Percentiles rank a stretch among this genome's conserved stretches.
Conservation (phyloP, 1,140 invertebrate species). For the Hypothenemus hampei region DNA sequence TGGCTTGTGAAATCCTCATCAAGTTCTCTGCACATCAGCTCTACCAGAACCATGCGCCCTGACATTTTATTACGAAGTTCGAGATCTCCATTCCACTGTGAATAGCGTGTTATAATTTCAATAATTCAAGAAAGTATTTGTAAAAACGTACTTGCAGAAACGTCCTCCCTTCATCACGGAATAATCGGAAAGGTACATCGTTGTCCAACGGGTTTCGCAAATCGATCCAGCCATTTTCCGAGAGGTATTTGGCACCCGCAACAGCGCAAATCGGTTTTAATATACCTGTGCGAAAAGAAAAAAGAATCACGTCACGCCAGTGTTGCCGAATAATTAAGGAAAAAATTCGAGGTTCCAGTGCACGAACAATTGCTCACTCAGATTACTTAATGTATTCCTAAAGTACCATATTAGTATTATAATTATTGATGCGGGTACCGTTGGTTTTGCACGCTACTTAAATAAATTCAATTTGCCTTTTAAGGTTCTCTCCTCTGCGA, state of each 20-base stretch:
- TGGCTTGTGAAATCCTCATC: conserved; percentile 49
- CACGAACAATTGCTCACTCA: conserved; percentile 15
- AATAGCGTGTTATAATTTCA: background rate
- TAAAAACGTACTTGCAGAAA: conserved; percentile 62
- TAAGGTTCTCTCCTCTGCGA: too few relatives aligned
- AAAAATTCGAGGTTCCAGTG: conserved; percentile 6
- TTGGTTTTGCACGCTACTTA: too few relatives aligned
- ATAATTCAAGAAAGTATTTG: background rate
- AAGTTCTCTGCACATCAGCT: conserved; percentile 73
- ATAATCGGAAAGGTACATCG: conserved; percentile 74
- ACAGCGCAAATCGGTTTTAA: conserved; percentile 78
- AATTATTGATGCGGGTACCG: too few relatives aligned
- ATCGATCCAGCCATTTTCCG: conserved; percentile 69
- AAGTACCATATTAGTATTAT: conserved; percentile 1
- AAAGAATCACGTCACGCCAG: background rate
- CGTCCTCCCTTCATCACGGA: conserved; percentile 71
- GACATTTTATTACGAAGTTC: conserved; percentile 66
- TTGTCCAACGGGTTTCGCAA: conserved; percentile 66
- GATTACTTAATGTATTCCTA: conserved; percentile 10
- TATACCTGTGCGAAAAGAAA: conserved; percentile 52
- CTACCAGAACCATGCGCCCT: conserved; percentile 71
- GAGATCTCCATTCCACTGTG: conserved; percentile 74
- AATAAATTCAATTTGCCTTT: too few relatives aligned
- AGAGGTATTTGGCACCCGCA: conserved; percentile 75
- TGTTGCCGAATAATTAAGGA: background rate